Evolutionary conservation across 2,888 invertebrate species (phyloP).

Genomic region (Latrodectus elegans): DNA sequence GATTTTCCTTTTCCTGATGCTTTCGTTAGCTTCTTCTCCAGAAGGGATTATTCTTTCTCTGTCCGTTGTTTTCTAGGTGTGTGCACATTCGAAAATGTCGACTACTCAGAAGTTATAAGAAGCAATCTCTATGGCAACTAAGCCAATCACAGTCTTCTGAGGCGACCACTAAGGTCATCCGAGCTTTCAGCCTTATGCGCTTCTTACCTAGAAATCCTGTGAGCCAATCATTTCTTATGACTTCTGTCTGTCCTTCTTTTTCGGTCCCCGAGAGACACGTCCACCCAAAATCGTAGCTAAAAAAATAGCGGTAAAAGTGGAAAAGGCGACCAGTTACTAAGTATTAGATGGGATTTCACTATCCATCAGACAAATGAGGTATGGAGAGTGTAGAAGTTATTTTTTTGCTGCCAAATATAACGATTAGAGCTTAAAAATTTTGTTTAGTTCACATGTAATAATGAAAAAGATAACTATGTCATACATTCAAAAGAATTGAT

Average conservation of each 20-base stretch:
- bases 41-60: constrained; percentile 41
- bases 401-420: too few relatives aligned
- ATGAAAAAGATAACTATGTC: too few relatives aligned
- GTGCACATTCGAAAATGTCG: constrained; percentile 54
- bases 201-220: constrained; percentile 53
- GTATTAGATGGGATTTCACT: not conserved
- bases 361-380: constrained; percentile 29
- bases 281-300: not conserved
- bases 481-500: too few relatives aligned
- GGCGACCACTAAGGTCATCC: constrained; percentile 58
- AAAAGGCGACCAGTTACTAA: not conserved
- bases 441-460: too few relatives aligned
- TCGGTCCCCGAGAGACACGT: constrained; percentile 6
- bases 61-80: constrained; percentile 46
- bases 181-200: constrained; percentile 55
- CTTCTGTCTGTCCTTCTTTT: constrained; percentile 35
- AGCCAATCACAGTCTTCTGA: constrained; percentile 58
- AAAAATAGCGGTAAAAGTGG: not conserved
- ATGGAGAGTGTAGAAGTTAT: too few relatives aligned
- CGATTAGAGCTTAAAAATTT: too few relatives aligned
- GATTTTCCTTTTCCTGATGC: constrained; percentile 16
- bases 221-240: constrained; percentile 64
- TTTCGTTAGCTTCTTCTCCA: constrained; percentile 17
- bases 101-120: constrained; percentile 46
- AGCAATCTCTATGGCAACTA: constrained; percentile 65